Evolutionary conservation across 2,797 vertebrate genomes (phyloP), one percentile per base, ranked within the genome.

Genomic region (Eutrigla gurnardus): DNA sequence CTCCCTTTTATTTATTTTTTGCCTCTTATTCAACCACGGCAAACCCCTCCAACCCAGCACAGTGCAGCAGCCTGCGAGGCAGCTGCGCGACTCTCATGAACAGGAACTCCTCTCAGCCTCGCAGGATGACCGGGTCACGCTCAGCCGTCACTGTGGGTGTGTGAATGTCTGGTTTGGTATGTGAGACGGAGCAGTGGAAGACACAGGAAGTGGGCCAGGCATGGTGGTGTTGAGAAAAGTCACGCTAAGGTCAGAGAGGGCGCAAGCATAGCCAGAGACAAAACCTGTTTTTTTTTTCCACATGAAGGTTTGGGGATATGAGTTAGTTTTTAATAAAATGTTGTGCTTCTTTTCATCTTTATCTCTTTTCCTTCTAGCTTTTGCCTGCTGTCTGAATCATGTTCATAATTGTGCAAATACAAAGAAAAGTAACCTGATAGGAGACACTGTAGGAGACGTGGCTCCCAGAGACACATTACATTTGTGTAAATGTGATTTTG

Each of bases 81-180:
- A 89, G 82, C 91, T 90, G 91, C 61, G 14, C 75, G 64, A 82
- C 79, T 63, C 83, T 81, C 57, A 59, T 14, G 80, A 89, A 92
- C 88, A 89, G 90, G 83, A 91, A 89, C 83, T 89, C 75, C 82
- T 86, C 86, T 91, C 84, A 89, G 86, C 70, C 82, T 71, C 0
- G 10, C 71, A 35, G 72, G 69, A 74, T 89, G 88, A 93, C 88
- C 77, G 75, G 85, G 90, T 93, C 92, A 90, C 47, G 49, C 84
- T 87, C 79, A 74, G 80, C 84, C 79, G 73, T 91, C 88, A 78
- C 82, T 58, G 86, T 84, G 85, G 85, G 89, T 82, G 91, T 94
- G 90, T 85, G 91, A 90, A 92, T 74, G 87, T 92, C 89, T 89
- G 85, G 77, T 81, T 83, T 75, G 85, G 86, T 86, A 82, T 91